phyloP scores from a whole-genome alignment of 1,140 invertebrate genomes.

The Drosophila yakuba region DNA sequence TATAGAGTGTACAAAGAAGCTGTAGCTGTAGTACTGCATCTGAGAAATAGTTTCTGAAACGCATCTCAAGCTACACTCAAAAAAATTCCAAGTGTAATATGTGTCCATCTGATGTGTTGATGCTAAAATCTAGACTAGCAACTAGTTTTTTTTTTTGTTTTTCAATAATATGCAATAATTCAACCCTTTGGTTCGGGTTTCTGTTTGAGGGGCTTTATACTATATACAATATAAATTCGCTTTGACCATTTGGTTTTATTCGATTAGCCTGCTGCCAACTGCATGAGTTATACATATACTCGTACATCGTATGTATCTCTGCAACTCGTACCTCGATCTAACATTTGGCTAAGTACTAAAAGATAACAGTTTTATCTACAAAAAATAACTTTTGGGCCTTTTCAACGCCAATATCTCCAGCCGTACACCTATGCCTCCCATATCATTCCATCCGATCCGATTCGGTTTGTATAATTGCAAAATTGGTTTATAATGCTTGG shows the following conservation, averaged over 20 bases:
- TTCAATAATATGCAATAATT: slow-evolving; percentile 69
- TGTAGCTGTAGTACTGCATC: slow-evolving; percentile 35
- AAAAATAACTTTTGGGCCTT: slow-evolving; percentile 73
- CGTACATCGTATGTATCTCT: neutral
- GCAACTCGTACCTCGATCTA: slow-evolving; percentile 62
- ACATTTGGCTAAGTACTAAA: slow-evolving; percentile 82
- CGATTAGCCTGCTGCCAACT: slow-evolving; percentile 68
- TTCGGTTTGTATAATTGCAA: slow-evolving; percentile 69
- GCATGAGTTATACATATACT: slow-evolving; percentile 29
- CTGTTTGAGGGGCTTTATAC: slow-evolving; percentile 41
- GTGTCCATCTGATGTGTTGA: slow-evolving; percentile 39
- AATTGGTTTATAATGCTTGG: slow-evolving; percentile 63
- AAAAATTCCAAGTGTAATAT: slow-evolving; percentile 33
- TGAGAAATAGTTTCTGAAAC: slow-evolving; percentile 41
- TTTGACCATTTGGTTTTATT: slow-evolving; percentile 70
- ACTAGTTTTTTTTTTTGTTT: slow-evolving; percentile 42
- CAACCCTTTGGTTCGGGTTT: slow-evolving; percentile 54
- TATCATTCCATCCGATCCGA: slow-evolving; percentile 30
- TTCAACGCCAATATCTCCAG: slow-evolving; percentile 39
- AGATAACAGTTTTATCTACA: slow-evolving; percentile 83
- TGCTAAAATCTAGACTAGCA: slow-evolving; percentile 71
- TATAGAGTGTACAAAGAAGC: slow-evolving; percentile 64
- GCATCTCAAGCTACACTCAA: slow-evolving; percentile 35
- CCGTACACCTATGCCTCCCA: slow-evolving; percentile 16
- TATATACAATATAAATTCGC: slow-evolving; percentile 82